Base-by-base conservation (phyloP, 2,797 vertebrate genomes). In the Periparus ater region DNA sequence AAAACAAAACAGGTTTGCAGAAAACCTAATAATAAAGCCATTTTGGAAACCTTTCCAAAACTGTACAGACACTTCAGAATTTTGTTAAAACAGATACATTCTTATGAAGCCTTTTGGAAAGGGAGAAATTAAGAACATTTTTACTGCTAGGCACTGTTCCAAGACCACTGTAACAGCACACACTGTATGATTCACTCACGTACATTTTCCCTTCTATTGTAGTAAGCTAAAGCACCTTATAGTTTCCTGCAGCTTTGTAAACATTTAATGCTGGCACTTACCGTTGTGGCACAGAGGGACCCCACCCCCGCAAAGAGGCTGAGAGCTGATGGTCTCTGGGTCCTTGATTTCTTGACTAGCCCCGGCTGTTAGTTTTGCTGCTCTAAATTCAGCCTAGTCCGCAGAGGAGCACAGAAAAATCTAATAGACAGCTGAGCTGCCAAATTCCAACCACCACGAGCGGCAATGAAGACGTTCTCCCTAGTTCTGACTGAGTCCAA, bases 241-340 rank as follows among this genome's bases (percentile, higher is more conserved):
- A 57, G 29, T 72, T 61, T 73, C 38, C 74, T 50, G 17, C 57
- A 84, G 53, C 67, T 78, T 78, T 63, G n/a, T 30, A n/a, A 2
- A 21, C 10, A 32, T 19, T 54, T 17, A 79, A 67, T 3, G 54
- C 76, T 32, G 88, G 58, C 94, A 98, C 98, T 98, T 95, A 98
- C 98, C 97, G 5, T 38, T 13, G 75, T 2, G 12, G 83, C 66
- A 75, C 86, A 67, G 51, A 63, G 32, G 54, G 42, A 54, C 65
- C 50, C 70, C 54, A 74, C 90, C 72, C 78, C 74, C 16, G 7
- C 32, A 62, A 40, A 60, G 32, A 45, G 62, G 78, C 65, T 55
- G 93, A 77, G 53, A 77, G 83, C 61, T 91, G 87, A 71, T 36
- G 68, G 44, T 76, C 62, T 48, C 30, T 8, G 51, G 30, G 26